Evolutionary conservation across 1,140 invertebrate genomes (phyloP).

Genomic region (Rhopalosiphum maidis): DNA sequence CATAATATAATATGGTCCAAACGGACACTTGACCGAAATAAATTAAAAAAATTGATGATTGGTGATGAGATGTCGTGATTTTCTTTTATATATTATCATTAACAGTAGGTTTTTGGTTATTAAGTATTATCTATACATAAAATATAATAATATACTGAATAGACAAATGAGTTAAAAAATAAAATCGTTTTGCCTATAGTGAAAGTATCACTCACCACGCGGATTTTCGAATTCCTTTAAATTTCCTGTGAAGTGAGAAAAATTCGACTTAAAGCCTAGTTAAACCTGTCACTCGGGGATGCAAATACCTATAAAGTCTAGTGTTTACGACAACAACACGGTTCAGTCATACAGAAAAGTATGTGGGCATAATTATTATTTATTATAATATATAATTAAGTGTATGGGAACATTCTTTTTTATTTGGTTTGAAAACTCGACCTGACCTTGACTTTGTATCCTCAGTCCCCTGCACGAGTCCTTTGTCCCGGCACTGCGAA

Average conservation of each 20-base stretch:
- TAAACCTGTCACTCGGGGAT: background rate
- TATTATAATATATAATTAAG: background rate
- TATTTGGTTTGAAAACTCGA: background rate
- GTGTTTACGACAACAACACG: background rate
- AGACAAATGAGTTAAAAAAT: background rate
- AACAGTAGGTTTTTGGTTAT: too few relatives aligned
- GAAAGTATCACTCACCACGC: background rate
- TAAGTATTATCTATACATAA: too few relatives aligned
- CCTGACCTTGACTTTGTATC: slow-evolving; percentile 4
- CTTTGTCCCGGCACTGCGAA: background rate
- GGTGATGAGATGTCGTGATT: background rate
- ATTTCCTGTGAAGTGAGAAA: background rate
- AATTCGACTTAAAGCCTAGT: background rate
- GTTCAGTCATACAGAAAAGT: background rate
- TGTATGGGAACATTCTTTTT: background rate
- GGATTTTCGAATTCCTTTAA: background rate
- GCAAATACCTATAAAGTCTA: background rate
- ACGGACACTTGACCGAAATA: background rate
- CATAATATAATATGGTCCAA: background rate
- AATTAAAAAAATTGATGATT: background rate
- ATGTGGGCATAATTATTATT: background rate
- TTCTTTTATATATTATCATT: too few relatives aligned
- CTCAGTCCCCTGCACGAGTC: background rate
- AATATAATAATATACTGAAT: too few relatives aligned
- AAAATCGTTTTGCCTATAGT: background rate